Conservation (phyloP, 1,140 invertebrate species). For the Reticulitermes speratus region DNA sequence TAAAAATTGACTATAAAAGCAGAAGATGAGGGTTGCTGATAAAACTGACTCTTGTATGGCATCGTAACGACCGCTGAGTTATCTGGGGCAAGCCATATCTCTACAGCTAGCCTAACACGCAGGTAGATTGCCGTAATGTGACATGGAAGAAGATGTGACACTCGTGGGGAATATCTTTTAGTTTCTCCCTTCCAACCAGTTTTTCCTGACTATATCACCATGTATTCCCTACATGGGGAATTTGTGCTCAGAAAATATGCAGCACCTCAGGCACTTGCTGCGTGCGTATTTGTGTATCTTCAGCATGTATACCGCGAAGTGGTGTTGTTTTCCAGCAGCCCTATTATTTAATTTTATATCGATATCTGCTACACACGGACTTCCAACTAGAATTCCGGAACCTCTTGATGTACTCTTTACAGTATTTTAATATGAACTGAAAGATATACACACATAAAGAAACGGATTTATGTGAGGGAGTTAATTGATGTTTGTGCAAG, state of each 20-base stretch:
- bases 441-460: too few relatives aligned
- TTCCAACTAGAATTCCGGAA: background rate
- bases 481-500: too few relatives aligned
- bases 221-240: background rate
- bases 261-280: background rate
- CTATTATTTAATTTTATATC: background rate
- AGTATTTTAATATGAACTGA: too few relatives aligned
- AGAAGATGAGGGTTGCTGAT: background rate
- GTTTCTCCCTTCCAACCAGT: background rate
- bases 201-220: background rate
- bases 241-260: background rate
- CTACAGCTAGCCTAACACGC: background rate
- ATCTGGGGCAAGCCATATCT: background rate
- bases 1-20: too few relatives aligned
- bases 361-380: background rate
- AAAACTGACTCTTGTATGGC: background rate
- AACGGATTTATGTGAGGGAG: too few relatives aligned
- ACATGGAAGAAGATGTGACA: background rate
- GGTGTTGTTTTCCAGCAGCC: too few relatives aligned
- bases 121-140: background rate
- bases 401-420: too few relatives aligned
- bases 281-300: background rate
- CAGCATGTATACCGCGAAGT: too few relatives aligned
- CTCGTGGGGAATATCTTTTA: constrained; percentile 10
- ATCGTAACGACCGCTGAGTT: constrained; percentile 17